Conservation (phyloP, 2,797 vertebrate genomes). For the Poeciliopsis presidionis region DNA sequence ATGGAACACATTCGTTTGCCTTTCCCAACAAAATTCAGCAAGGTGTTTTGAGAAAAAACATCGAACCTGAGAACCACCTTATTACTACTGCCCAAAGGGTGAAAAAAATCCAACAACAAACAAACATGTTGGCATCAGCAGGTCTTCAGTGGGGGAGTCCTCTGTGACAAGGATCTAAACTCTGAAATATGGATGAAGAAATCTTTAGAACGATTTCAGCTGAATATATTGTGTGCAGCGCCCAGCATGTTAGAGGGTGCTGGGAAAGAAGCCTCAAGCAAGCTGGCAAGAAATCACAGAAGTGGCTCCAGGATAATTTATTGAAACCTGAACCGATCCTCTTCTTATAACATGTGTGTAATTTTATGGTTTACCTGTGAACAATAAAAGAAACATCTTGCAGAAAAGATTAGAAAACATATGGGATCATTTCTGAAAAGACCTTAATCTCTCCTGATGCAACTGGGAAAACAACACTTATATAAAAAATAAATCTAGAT, state of each 20-base stretch:
- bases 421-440: background rate
- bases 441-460: background rate
- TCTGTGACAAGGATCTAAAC: background rate
- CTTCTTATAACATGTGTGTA: background rate
- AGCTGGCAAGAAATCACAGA: background rate
- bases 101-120: background rate
- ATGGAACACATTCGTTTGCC: background rate
- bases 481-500: background rate
- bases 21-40: background rate
- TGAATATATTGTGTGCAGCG: background rate
- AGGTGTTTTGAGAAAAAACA: background rate
- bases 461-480: background rate
- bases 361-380: background rate
- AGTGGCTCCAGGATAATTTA: conserved; percentile 4
- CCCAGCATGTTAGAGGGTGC: background rate
- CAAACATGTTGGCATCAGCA: background rate
- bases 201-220: background rate
- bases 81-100: background rate
- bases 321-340: background rate
- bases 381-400: background rate
- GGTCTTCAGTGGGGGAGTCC: background rate
- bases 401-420: background rate
- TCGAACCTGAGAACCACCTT: background rate
- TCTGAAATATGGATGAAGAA: conserved; percentile 1
- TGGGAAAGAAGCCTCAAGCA: background rate